Evolutionary conservation across 2,888 invertebrate genomes (phyloP).

Genomic region (Oscheius sp.): DNA sequence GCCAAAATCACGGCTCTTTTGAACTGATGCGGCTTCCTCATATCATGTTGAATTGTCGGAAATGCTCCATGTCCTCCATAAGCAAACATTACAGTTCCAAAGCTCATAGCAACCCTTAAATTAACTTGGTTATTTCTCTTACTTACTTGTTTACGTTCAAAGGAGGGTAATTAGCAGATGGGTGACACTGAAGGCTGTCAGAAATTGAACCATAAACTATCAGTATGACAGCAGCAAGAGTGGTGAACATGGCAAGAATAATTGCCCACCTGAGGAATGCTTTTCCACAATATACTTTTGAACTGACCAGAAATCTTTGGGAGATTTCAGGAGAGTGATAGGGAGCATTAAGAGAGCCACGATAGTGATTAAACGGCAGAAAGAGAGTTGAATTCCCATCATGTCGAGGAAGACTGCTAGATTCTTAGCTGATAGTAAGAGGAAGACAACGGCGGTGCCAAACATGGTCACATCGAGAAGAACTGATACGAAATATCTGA

Average conservation of each 20-base stretch:
- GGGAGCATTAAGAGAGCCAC: conserved; percentile 63
- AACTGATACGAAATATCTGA: conserved; percentile 56
- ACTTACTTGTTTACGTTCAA: conserved; percentile 50
- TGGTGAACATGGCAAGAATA: conserved; percentile 64
- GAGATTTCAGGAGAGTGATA: conserved; percentile 64
- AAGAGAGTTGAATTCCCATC: conserved; percentile 33
- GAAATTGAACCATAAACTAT: conserved; percentile 55
- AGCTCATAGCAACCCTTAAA: conserved; percentile 60
- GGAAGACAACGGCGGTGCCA: conserved; percentile 67
- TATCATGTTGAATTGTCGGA: conserved; percentile 89
- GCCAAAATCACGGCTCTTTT: conserved; percentile 77
- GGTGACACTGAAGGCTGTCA: conserved; percentile 38
- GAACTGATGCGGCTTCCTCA: conserved; percentile 82
- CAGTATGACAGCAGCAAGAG: conserved; percentile 55
- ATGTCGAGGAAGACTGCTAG: conserved; percentile 42
- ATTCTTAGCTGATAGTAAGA: conserved; percentile 63
- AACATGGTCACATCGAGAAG: conserved; percentile 63
- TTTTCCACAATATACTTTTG: neutral
- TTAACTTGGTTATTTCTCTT: neutral
- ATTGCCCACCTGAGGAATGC: conserved; percentile 48
- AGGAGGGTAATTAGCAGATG: conserved; percentile 47
- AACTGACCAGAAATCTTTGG: conserved; percentile 66
- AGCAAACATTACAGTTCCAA: conserved; percentile 67
- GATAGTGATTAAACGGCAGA: conserved; percentile 60
- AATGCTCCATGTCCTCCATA: conserved; percentile 73